Evolutionary conservation across 2,113 vertebrate genomes (phyloP), one percentile per base, ranked within the genome.

Genomic region (Ophthalmotilapia sp.): DNA sequence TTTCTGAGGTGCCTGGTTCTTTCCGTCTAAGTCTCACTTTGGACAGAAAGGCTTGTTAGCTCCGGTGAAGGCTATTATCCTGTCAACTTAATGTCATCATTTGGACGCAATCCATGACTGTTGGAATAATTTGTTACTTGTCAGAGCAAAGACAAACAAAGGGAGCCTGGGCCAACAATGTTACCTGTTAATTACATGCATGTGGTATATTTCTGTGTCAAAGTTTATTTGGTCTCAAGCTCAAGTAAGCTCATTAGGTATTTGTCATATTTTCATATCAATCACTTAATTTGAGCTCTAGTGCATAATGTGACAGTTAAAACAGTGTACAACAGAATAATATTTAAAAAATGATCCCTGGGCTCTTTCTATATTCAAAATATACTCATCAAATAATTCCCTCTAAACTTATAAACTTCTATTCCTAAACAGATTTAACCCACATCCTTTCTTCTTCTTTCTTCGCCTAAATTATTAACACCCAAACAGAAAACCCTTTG

Each of bases 81-180:
- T 84, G 92, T 96, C 91, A 90, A 53, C 75, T 31, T 89, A 47
- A 91, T 89, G 84, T 82, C 73, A 58, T n/a, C 47, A 86, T 84
- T 81, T 40, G 81, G 81, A 90, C 13, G 6, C 2, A 60, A 83
- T 65, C 77, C 45, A 84, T 88, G 92, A 95, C 60, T 73, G 90
- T 15, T 51, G 40, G 68, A 86, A 21, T 88, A 89, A 95, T 94
- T 94, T 93, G 90, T 91, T 88, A 47, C 89, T 81, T 86, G 92
- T 95, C 94, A 93, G 60, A 40, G 81, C 8, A 82, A 91, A 94
- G 89, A 90, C 91, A 95, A 95, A 95, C 90, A 92, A 68, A 68
- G 42, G 54, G 56, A 31, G 31, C 83, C 11, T 51, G 68, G 81
- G 62, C 85, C 86, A 93, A 94, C 92, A 94, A 79, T 89, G 45